phyloP scores from a whole-genome alignment of 2,888 invertebrate genomes.

The Stenodera caucasica region DNA sequence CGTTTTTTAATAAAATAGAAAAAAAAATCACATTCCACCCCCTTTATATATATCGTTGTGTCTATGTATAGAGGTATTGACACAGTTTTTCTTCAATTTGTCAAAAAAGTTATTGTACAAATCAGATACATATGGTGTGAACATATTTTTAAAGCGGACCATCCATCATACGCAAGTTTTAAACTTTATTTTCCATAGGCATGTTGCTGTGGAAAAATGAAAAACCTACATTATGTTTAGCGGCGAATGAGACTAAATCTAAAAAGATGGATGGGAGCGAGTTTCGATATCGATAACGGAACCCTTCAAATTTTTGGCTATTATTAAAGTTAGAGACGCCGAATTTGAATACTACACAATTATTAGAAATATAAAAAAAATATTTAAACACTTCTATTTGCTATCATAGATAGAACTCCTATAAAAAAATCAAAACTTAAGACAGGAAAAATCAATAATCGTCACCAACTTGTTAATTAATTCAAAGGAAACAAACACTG shows the following conservation, averaged over 20 bases:
- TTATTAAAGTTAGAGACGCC: no score
- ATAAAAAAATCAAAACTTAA: no score
- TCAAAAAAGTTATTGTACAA: slow-evolving; percentile 18
- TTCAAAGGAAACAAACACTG: no score
- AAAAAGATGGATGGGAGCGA: neutral
- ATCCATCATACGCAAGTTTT: slow-evolving; percentile 16
- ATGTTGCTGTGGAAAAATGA: neutral
- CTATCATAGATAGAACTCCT: no score
- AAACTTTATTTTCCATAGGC: neutral
- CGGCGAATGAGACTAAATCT: neutral
- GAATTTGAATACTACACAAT: no score
- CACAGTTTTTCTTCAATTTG: slow-evolving; percentile 11
- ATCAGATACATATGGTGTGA: slow-evolving; percentile 21
- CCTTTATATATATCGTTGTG: neutral
- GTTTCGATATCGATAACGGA: neutral
- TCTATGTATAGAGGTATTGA: neutral
- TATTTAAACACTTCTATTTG: no score
- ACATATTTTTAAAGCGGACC: slow-evolving; percentile 14
- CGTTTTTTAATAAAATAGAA: neutral
- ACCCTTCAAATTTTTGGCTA: no score
- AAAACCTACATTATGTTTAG: neutral
- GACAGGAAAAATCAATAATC: no score
- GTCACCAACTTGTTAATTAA: no score
- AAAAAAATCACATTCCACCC: no score
- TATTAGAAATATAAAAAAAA: no score